phyloP scores from a whole-genome alignment of 2,888 invertebrate species.

The Sesamia inferens region DNA sequence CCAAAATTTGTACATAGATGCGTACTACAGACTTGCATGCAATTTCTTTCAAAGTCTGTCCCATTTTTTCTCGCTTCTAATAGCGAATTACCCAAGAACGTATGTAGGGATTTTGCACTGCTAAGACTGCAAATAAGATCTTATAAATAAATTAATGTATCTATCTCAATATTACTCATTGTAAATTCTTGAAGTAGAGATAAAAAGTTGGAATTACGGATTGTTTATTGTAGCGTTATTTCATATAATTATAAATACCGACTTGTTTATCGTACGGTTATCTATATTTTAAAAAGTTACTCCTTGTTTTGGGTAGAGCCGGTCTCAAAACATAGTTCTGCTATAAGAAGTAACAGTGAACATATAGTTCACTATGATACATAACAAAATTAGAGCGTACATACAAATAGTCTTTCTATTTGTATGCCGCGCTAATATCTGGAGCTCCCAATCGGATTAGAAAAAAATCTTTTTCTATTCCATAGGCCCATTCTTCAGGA shows the following conservation, averaged over 20 bases:
- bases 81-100: slow-evolving; percentile 13
- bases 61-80: slow-evolving; percentile 13
- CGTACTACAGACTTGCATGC: slow-evolving; percentile 21
- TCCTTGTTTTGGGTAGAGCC: slow-evolving; percentile 3
- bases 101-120: slow-evolving; percentile 21
- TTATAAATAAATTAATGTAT: slow-evolving; percentile 19
- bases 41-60: slow-evolving; percentile 15
- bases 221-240: slow-evolving; percentile 27
- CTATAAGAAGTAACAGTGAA: too few species aligned
- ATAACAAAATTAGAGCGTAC: too few species aligned
- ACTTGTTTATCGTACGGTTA: slow-evolving; percentile 10
- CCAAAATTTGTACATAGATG: neutral
- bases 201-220: slow-evolving; percentile 23
- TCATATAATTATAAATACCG: neutral
- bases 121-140: slow-evolving; percentile 53
- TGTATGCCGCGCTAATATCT: neutral
- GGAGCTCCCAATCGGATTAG: neutral
- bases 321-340: too few species aligned
- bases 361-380: too few species aligned
- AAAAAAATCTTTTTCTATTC: neutral
- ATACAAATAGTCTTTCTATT: too few species aligned
- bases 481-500: neutral
- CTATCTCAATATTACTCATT: slow-evolving; percentile 31
- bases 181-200: slow-evolving; percentile 21
- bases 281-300: slow-evolving; percentile 6